A percentile compares a stretch with the other conserved stretches of the same genome.
Conservation (phyloP, 1,140 invertebrate species). For the Andricus grossulariae region DNA sequence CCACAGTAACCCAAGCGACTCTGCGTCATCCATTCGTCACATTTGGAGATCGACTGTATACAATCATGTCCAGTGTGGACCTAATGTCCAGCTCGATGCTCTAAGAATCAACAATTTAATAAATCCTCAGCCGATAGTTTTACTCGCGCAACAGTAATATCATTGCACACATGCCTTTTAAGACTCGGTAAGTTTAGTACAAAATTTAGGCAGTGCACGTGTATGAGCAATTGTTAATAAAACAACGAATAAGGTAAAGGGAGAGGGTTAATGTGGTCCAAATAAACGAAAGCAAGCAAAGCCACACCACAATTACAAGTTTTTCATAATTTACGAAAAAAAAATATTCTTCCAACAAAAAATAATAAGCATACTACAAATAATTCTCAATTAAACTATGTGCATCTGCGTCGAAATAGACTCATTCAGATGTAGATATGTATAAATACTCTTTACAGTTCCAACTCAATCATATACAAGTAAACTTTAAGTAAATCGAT, state of each 20-base stretch:
- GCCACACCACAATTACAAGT: conserved; percentile 64
- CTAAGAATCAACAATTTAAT: conserved; percentile 33
- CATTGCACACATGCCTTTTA: conserved; percentile 28
- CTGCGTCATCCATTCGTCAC: conserved; percentile 62
- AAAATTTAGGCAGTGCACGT: conserved; percentile 66
- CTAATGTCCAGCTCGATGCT: conserved; percentile 42
- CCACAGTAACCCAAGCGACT: conserved; percentile 75
- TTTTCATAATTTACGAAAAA: conserved; percentile 44
- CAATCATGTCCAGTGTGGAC: conserved; percentile 43
- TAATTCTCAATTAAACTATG: conserved; percentile 52
- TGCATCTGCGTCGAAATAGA: conserved; percentile 4
- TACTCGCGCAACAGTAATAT: conserved; percentile 30
- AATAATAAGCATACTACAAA: conserved; percentile 64
- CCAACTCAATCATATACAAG: too few relatives aligned
- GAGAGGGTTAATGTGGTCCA: conserved; percentile 74
- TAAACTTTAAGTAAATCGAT: too few relatives aligned
- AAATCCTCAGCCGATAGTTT: conserved; percentile 18
- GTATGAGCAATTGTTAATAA: conserved; percentile 69
- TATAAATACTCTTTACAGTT: not conserved
- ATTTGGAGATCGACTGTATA: conserved; percentile 47
- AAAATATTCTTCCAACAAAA: conserved; percentile 46
- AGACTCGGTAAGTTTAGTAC: conserved; percentile 1
- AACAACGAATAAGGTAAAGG: conserved; percentile 68
- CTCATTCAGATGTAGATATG: not conserved
- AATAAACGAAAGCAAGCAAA: conserved; percentile 72